Evolutionary conservation across 2,888 invertebrate genomes (phyloP), one percentile per base, ranked within the genome.

Genomic region (Nephrotoma guestfalica): DNA sequence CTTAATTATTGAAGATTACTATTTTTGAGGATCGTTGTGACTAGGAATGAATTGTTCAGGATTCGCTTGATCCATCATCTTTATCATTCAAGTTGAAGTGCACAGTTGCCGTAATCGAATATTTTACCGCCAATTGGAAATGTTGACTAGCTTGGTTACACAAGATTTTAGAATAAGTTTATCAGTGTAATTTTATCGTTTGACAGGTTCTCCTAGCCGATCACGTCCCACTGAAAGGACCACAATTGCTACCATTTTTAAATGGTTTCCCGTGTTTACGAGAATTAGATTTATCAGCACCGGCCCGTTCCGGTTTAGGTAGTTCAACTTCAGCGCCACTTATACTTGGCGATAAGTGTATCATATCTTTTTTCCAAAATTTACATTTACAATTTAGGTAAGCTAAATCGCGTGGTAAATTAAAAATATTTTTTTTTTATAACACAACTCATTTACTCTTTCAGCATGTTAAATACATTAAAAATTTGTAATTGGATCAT

Each of bases 241-340:
- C 93, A 1, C 91, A 92, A 85, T 89, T 93, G 9, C 89, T 93
- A 30, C 92, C 92, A 7, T 92, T 92, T 89, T 90, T 93, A 51
- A 90, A 91, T 1, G 92, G 92, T 9, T 93, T 93, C 88, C 91
- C 92, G 11, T 91, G 92, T 42, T 90, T 93, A 51, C 91, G 92
- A 87, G 93, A 93, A 88, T 90, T 93, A 40, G 92, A 93, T 88
- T 89, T 93, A 30, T 92, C 92, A 13, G 90, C 92, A 86, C 89
- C 89, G 86, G 92, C 92, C 88, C 91, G 92, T 87, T 92, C 91
- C 2, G 91, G 92, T 1, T 89, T 91, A 86, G 91, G 91, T 6
- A 89, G 89, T 86, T 90, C 90, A 13, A 89, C 89, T 43, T 89
- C 90, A 43, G 90, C 90, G 86, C 91, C 91, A 83, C 90, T 92